Conservation (phyloP, 1,140 invertebrate species). For the Drosophila nebulosa region DNA sequence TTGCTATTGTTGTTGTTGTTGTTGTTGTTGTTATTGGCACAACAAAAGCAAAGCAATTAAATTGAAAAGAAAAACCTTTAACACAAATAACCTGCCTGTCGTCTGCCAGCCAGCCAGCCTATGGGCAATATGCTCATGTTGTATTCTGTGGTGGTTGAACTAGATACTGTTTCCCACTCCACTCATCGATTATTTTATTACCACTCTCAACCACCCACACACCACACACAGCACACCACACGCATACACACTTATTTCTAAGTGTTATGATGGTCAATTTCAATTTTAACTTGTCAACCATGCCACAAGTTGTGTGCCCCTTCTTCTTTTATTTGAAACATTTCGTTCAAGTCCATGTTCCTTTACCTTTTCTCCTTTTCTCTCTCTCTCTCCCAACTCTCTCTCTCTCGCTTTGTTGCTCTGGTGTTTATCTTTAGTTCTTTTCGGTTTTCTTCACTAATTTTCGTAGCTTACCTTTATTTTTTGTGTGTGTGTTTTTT, state of each 20-base stretch:
- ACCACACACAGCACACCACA: constrained; percentile 10
- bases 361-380: not conserved
- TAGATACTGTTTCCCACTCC: not conserved
- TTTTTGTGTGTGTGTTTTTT: constrained; percentile 11
- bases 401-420: not conserved
- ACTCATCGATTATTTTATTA: constrained; percentile 66
- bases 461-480: constrained; percentile 65
- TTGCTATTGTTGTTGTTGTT: constrained; percentile 42
- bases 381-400: not conserved
- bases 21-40: constrained; percentile 61
- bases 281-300: constrained; percentile 57
- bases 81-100: not conserved
- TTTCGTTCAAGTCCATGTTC: not conserved
- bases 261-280: not conserved
- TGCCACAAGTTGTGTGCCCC: constrained; percentile 65
- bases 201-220: constrained; percentile 38
- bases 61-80: constrained; percentile 60
- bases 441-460: constrained; percentile 48
- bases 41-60: constrained; percentile 70
- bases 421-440: not conserved
- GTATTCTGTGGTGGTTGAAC: constrained; percentile 10
- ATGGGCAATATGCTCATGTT: too few species aligned
- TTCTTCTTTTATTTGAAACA: not conserved
- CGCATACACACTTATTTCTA: not conserved
- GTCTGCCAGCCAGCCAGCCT: too few species aligned